phyloP scores from a whole-genome alignment of 2,113 vertebrate genomes.

The Chamaea fasciata region DNA sequence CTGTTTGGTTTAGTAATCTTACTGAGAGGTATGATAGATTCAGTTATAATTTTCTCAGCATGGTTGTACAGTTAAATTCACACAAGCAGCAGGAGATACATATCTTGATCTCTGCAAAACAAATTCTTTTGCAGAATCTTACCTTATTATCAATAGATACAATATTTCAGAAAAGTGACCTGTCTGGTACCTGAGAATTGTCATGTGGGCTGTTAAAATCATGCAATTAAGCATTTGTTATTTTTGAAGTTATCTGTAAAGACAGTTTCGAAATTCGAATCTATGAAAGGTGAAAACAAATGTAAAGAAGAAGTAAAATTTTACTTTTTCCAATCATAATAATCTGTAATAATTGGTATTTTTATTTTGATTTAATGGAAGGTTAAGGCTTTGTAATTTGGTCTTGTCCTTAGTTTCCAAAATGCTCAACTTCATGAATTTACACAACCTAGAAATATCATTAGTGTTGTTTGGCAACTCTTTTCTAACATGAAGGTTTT shows the following conservation, averaged over 20 bases:
- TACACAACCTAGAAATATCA: not conserved
- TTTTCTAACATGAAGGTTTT: not conserved
- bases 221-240: not conserved
- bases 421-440: not conserved
- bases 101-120: not conserved
- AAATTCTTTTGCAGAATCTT: not conserved
- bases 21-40: not conserved
- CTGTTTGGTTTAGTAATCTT: not conserved
- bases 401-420: not conserved
- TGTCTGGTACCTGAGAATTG: not conserved
- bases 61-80: not conserved
- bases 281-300: not conserved
- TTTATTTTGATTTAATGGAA: not conserved
- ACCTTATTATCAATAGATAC: rapidly evolving
- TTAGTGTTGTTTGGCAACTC: not conserved
- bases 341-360: not conserved
- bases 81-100: not conserved
- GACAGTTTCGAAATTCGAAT: not conserved
- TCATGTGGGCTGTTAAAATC: not conserved
- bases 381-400: not conserved
- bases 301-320: not conserved
- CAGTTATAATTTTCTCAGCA: not conserved
- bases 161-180: not conserved
- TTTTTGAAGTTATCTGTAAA: not conserved
- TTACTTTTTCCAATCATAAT: not conserved